A percentile compares a stretch with the other conserved stretches of the same genome.
Evolutionary conservation across 2,113 vertebrate genomes (phyloP).

Genomic region (Psephotus haematonotus): DNA sequence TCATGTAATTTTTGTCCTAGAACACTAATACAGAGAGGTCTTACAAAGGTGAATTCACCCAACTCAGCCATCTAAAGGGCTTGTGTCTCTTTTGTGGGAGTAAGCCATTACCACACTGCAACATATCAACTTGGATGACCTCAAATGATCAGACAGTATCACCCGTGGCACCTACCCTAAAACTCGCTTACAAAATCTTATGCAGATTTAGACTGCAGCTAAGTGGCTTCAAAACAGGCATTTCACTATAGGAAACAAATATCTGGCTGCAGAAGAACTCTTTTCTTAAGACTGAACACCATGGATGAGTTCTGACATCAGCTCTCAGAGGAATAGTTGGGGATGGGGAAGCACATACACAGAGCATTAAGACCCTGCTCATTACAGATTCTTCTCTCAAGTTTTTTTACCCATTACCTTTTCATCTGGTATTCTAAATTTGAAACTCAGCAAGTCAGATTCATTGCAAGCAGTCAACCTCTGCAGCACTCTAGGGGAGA

Average conservation of each 20-base stretch:
- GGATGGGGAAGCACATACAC: background rate
- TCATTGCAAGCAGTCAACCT: background rate
- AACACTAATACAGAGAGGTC: background rate
- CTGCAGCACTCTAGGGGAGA: background rate
- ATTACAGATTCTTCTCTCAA: background rate
- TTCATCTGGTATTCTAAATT: background rate
- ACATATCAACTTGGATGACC: background rate
- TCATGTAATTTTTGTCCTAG: background rate
- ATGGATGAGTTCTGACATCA: background rate
- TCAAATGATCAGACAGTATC: background rate
- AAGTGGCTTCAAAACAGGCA: background rate
- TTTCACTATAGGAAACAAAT: background rate
- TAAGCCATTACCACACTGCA: background rate
- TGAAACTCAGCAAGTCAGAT: background rate
- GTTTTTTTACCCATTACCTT: background rate
- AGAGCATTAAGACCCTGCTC: background rate
- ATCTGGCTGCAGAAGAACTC: background rate
- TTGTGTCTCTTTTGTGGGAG: background rate
- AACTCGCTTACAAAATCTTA: background rate
- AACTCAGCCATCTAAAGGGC: background rate
- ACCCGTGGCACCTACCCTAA: background rate
- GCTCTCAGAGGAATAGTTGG: background rate
- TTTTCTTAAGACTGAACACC: background rate
- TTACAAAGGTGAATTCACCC: background rate
- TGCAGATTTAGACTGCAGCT: background rate